Evolutionary conservation across 2,797 vertebrate genomes (phyloP), one percentile per base, ranked within the genome.

Genomic region (Chiloscyllium punctatum): DNA sequence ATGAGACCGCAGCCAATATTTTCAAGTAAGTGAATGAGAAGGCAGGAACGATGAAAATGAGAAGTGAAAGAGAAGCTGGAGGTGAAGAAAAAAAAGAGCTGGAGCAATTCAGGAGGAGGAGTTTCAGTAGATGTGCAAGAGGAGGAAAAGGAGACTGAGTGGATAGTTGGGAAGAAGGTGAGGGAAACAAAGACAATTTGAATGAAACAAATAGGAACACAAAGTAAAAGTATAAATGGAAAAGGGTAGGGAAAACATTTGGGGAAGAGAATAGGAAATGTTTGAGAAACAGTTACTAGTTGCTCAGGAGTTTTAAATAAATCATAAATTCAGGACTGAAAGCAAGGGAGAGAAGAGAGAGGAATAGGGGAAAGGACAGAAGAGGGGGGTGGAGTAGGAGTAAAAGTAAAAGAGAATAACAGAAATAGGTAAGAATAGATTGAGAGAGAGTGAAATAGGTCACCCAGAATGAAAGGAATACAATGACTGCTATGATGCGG

Each of bases 1-100:
- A 98, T 97, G 98, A 98, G 96, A 98, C 98, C 1, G 98, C 99
- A 97, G 97, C 98, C 92, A 98, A 98, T 96, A 98, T 98, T 96
- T 99, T 99, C 97, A 99, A 99, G 99, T 99, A 97, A 97, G 98
- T 96, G 23, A 16, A 23, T 68, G n/a, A 8, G 68, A 6, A 0
- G 5, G 23, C 21, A 37, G 72, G 71, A 1, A 16, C 84, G 33
- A 42, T n/a, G 1, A 74, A 94, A 96, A 69, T 95, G 13, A 95
- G 95, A 95, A 96, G 4, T 71, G 91, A 95, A 33, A 74, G 21
- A 74, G 42, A 72, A 23, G 77, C 42, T 2, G 33, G n/a, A 1
- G 42, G 3, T 25, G n/a, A 23, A 62, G n/a, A 94, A 11, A 69
- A 21, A 15, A 37, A 37, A 0, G 51, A 90, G 53, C 5, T 53